Base-by-base conservation (phyloP, 2,797 vertebrate species). In the Amblyopsis hoosieri region DNA sequence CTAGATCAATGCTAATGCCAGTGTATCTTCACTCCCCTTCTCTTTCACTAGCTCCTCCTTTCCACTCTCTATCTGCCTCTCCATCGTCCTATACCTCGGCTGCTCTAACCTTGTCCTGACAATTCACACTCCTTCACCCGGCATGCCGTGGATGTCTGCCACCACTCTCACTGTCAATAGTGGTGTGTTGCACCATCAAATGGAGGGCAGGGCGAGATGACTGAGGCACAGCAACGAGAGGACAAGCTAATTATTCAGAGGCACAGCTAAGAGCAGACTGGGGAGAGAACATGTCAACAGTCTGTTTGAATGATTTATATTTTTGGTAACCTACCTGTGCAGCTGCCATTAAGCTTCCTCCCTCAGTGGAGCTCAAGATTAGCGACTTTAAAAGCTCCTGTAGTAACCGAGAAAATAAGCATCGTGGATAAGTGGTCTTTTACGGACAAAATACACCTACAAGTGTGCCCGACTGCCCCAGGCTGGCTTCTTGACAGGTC, bases 171-270 rank as follows among this genome's bases (percentile, higher is more conserved):
- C 53, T 87, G 78, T 88, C 84, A 82, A 75, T 76, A 75, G 82
- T 81, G 68, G 77, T 81, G 86, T 78, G 79, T 77, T 67, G 57
- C 74, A 64, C 54, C 78, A 74, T 80, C 81, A 79, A 86, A 84
- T 75, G 75, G 62, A 60, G 80, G 82, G 75, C 67, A 75, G 64
- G 77, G 60, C 31, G 15, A 81, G 79, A 87, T 84, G 77, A 90
- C 85, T 84, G 73, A 80, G 65, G 66, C 80, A 67, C 78, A 79
- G 80, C 78, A 53, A 65, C 52, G 79, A 79, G 74, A 84, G 85
- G 84, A 72, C 76, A 72, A 80, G 75, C 81, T 87, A 83, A 92
- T 92, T 92, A 90, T 91, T 92, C 89, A 90, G 73, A 84, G 79
- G 64, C 71, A 76, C 72, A 70, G 71, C 70, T 75, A 83, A 86